Evolutionary conservation across 2,888 invertebrate genomes (phyloP).

Genomic region (Sycophila texana): DNA sequence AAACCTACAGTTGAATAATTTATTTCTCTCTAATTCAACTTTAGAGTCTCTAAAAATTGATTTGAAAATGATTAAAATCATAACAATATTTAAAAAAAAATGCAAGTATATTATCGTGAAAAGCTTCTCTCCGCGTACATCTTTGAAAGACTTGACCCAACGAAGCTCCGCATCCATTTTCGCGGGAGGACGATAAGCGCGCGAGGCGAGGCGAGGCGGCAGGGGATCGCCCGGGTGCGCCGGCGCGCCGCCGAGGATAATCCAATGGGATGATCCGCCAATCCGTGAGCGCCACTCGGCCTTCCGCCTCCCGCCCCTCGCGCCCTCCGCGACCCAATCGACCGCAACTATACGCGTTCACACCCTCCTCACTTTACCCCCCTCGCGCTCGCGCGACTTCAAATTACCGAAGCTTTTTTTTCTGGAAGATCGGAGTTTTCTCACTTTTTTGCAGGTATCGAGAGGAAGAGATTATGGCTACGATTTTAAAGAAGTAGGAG

Average conservation of each 20-base stretch:
- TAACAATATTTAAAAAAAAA: too few relatives aligned
- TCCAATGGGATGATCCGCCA: constrained; percentile 75
- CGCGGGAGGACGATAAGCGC: background rate
- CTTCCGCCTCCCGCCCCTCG: constrained; percentile 22
- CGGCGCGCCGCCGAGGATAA: constrained; percentile 66
- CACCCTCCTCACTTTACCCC: background rate
- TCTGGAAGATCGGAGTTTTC: too few relatives aligned
- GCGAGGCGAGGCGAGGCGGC: background rate
- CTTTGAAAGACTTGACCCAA: too few relatives aligned
- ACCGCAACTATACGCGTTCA: background rate
- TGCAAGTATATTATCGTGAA: too few relatives aligned
- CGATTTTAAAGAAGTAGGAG: background rate
- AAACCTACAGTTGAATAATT: too few relatives aligned
- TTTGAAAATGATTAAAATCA: too few relatives aligned
- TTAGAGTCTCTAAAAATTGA: too few relatives aligned
- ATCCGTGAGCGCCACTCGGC: constrained; percentile 62
- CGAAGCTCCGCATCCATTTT: background rate
- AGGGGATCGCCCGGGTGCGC: constrained; percentile 8
- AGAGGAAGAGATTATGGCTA: background rate
- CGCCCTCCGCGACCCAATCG: constrained; percentile 31
- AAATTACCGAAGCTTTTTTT: too few relatives aligned
- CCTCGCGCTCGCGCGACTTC: background rate
- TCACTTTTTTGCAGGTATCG: background rate
- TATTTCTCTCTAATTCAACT: too few relatives aligned
- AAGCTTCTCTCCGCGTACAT: too few relatives aligned